These are phyloP conservation scores for Xiphias gladius DNA, from an alignment of 2,113 vertebrate genomes.

Conservation along the genomic window DNA sequence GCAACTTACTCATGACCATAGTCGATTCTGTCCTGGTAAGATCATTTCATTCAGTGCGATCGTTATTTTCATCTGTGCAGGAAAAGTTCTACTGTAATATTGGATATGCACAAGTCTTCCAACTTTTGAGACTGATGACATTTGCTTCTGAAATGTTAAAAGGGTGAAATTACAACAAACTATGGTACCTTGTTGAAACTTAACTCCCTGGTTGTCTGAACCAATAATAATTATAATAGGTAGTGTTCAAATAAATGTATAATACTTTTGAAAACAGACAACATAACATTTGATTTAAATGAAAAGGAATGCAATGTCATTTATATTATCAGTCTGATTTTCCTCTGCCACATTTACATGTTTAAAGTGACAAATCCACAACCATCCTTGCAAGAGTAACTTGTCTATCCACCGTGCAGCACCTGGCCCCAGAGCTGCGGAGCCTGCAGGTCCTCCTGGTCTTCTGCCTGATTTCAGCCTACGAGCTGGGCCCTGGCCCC, in stretches of 20 bases:
- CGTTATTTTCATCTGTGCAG: not conserved
- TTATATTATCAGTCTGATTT: too few species aligned
- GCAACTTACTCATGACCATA: constrained; percentile 83
- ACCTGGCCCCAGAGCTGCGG: constrained; percentile 69
- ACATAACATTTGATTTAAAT: not conserved
- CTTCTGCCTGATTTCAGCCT: constrained; percentile 81
- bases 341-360: not conserved
- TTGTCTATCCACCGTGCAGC: constrained; percentile 30
- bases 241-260: too few species aligned
- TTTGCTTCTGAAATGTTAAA: too few species aligned
- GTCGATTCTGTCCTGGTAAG: constrained; percentile 82
- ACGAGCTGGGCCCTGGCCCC: constrained; percentile 79
- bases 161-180: not conserved
- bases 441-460: constrained; percentile 79
- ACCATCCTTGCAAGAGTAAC: not conserved
- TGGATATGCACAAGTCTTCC: not conserved
- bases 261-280: too few species aligned
- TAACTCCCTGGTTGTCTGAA: not conserved
- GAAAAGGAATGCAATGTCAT: too few species aligned
- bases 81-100: not conserved
- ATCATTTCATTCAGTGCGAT: not conserved
- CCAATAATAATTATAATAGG: too few species aligned
- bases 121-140: not conserved
- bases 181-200: not conserved
- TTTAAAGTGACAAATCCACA: not conserved